Percentiles rank a stretch among this genome's conserved stretches.
Conservation (phyloP, 2,113 vertebrate species). For the Alaudala cheleensis region DNA sequence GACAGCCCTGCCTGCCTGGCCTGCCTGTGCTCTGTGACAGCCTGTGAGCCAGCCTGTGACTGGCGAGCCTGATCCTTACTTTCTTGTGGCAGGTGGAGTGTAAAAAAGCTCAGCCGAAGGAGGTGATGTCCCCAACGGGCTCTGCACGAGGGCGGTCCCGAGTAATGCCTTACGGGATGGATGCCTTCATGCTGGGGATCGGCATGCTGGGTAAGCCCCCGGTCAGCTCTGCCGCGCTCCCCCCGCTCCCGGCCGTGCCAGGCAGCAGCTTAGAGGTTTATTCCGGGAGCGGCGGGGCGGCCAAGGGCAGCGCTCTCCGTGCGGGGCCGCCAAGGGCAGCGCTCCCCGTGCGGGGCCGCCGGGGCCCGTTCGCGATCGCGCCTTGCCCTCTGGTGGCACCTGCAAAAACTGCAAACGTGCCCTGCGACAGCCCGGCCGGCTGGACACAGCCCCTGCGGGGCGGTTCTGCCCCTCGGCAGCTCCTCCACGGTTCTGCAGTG, state of each 20-base stretch:
- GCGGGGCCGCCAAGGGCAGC: slow-evolving; percentile 26
- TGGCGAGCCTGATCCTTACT: background rate
- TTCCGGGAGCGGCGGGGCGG: background rate
- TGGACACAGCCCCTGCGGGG: background rate
- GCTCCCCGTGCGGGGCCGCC: background rate
- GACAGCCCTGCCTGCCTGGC: background rate
- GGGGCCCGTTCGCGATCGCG: background rate
- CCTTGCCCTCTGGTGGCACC: slow-evolving; percentile 73
- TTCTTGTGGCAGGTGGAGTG: slow-evolving; percentile 91
- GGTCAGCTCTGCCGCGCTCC: background rate
- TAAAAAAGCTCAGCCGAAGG: slow-evolving; percentile 99
- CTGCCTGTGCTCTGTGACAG: background rate
- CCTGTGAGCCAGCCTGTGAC: background rate
- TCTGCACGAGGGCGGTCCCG: slow-evolving; percentile 94
- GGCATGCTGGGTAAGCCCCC: slow-evolving; percentile 94
- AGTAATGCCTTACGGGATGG: slow-evolving; percentile 99
- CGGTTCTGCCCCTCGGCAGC: background rate
- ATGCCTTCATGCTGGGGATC: slow-evolving; percentile 99
- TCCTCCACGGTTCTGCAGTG: background rate
- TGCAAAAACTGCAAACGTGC: slow-evolving; percentile 41
- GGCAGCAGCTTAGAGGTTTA: slow-evolving; percentile 21
- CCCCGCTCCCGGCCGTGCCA: background rate
- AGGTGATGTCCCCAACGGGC: slow-evolving; percentile 98
- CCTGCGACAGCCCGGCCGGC: background rate
- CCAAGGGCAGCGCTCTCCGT: slow-evolving; percentile 23